Evolutionary conservation across 2,888 invertebrate species (phyloP), one percentile per base, ranked within the genome.

Genomic region (Entomobrya proxima): DNA sequence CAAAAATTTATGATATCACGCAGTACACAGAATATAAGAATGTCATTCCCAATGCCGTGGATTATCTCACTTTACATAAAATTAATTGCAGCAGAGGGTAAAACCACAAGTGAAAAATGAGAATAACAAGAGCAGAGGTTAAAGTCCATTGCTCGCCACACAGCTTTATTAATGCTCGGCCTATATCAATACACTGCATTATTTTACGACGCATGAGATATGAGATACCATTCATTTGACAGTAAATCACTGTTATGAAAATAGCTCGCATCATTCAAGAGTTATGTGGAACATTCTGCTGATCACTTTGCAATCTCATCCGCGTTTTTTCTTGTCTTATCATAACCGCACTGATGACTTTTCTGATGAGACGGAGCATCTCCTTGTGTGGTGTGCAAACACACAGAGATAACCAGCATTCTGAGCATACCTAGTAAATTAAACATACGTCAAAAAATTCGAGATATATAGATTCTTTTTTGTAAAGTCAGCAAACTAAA

Each of bases 91-190:
- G 15, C 18, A 18, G 7, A 55, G 55, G 15, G 55, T 47, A 47
- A 37, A 67, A 40, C 21, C n/a, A 21, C 3, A 11, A 35, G 4
- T 67, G 37, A 18, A 67, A 72, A 69, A 44, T 69, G n/a, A 1
- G 67, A 21, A 74, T 74, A 75, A 80, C 7, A 64, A 67, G 79
- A 75, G 79, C 85, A 85, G 58, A 85, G 85, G 85, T 80, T 40
- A 78, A 85, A 85, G 85, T 85, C 85, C 85, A 80, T 75, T 69
- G 82, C 78, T 78, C 76, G 44, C 47, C 30, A 21, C 18, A 27
- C 9, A 4, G 13, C n/a, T 47, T 47, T 27, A 55, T 24, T 55
- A 55, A 55, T 24, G 21, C 24, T 11, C n/a, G 11, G 55, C 6
- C 9, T n/a, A 5, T 52, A 6, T 18, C n/a, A n/a, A 52, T 18